These are phyloP conservation scores for Euwallacea similis DNA, from an alignment of 1,140 invertebrate species.

Conservation along the genomic window DNA sequence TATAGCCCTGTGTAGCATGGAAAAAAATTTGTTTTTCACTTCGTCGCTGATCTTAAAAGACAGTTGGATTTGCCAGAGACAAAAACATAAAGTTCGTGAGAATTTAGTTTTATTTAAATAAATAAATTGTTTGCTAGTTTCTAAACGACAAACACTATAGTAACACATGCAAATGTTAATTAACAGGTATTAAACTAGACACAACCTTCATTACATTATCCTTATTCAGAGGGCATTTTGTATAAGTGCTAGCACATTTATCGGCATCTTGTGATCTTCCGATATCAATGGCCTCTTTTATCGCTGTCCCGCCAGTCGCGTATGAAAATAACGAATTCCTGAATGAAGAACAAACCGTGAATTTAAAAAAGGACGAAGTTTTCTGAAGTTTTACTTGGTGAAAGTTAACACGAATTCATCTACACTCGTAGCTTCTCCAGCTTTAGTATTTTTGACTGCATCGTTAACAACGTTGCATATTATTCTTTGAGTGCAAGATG, in stretches of 20 bases:
- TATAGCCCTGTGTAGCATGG: too few species aligned
- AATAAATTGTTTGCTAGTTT: too few species aligned
- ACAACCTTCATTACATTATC: constrained; percentile 65
- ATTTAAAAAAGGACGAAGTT: background rate
- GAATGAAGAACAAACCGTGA: constrained; percentile 29
- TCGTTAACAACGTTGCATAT: constrained; percentile 75
- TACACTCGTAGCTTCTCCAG: constrained; percentile 64
- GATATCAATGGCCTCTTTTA: constrained; percentile 72
- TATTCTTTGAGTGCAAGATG: constrained; percentile 75
- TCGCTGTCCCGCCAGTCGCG: constrained; percentile 72
- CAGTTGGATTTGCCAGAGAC: too few species aligned
- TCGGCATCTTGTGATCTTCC: constrained; percentile 61
- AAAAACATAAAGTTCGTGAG: too few species aligned
- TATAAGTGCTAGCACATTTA: constrained; percentile 61
- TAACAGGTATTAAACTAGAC: constrained; percentile 60
- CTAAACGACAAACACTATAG: too few species aligned
- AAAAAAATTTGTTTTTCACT: too few species aligned
- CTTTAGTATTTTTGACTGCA: constrained; percentile 63
- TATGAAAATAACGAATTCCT: constrained; percentile 73
- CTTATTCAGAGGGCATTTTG: constrained; percentile 67
- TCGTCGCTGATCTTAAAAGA: too few species aligned
- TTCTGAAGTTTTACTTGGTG: constrained; percentile 58
- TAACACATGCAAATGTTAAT: background rate
- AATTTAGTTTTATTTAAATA: too few species aligned
- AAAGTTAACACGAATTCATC: constrained; percentile 68